Evolutionary conservation across 2,797 vertebrate species (phyloP), one percentile per base, ranked within the genome.

Genomic region (Capromys pilorides): DNA sequence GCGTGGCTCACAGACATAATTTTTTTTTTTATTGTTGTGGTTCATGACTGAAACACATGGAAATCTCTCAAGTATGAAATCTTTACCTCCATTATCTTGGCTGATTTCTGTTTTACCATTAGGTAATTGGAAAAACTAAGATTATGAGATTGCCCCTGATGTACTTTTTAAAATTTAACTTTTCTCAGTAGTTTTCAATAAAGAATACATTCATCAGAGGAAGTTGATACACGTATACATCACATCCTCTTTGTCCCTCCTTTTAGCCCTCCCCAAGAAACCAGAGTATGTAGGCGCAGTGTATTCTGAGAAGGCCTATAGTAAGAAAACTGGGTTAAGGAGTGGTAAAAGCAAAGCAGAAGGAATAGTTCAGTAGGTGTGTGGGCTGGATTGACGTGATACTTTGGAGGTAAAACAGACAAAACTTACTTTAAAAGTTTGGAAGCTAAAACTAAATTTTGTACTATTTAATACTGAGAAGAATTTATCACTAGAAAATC

Each of bases 401-500:
- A 90, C 24, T 21, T 85, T 80, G 51, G 61, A 73, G 49, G 9
- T 49, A 71, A n/a, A 86, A 84, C 3, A 73, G 82, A 91, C 73
- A 91, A 78, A 90, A 90, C 24, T 28, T 92, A 77, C 64, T 91
- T 88, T 66, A 54, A 59, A 92, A 84, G 57, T 91, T 88, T 89
- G n/a, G 78, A 90, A 79, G 12, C 62, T 89, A 11, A 86, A 85
- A 82, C 73, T 91, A 69, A 71, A 84, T 28, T 84, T 81, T 88
- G n/a, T 88, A 95, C 64, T 93, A 86, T 61, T 49, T 89, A 64
- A 81, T 85, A 41, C 73, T 95, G 90, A 88, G 69, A 92, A 93
- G 10, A 91, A 92, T 81, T 84, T 92, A 26, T 78, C 95, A 39
- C 92, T 94, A 87, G 87, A 71, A 95, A 90, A 88, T 61, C 78